Base-by-base conservation (phyloP, 2,113 vertebrate species). In the Petrocephalus zakoni region DNA sequence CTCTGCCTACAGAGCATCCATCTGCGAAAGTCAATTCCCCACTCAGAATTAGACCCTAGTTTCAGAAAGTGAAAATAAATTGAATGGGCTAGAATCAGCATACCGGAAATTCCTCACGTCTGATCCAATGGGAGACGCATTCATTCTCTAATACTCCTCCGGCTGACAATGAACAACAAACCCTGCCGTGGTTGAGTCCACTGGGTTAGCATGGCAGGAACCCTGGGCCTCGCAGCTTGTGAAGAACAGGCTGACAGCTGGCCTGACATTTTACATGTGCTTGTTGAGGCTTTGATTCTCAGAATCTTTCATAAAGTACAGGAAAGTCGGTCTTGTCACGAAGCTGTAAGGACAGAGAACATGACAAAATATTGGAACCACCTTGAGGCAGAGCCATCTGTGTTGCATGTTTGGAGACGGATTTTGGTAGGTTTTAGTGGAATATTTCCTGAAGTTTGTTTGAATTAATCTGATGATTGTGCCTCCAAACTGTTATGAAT, bases 261-360 rank as follows among this genome's bases (percentile, higher is more conserved):
- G 61, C 22, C 17, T 47, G 25, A 46, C n/a, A 0, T 42, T 81
- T 49, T 37, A 29, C 22, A 82, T 88, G 87, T 42, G 46, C 22
- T 51, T 22, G 25, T 78, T 22, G 46, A 56, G 81, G 56, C 19
- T 89, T 25, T 11, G 46, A 87, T 87, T 53, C 21, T 37, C 75
- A 88, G 87, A 87, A 56, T 55, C 56, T 21, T 86, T 83, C 82
- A n/a, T 37, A 88, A 89, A 87, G 83, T 86, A 89, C 88, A 86
- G 82, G 64, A 88, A 87, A 88, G 88, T 78, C 86, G 42, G 75
- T 85, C 81, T 56, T 83, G 37, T 89, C 22, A 29, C 46, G 84
- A 88, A n/a, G 34, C 56, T 11, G 15, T 29, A 55, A 55, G 13
- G 34, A 78, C 13, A 8, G 34, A 78, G 72, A 78, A 78, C 29